Percentiles rank a stretch among this genome's conserved stretches.
Evolutionary conservation across 2,797 vertebrate species (phyloP).

Genomic region (Falco columbarius): DNA sequence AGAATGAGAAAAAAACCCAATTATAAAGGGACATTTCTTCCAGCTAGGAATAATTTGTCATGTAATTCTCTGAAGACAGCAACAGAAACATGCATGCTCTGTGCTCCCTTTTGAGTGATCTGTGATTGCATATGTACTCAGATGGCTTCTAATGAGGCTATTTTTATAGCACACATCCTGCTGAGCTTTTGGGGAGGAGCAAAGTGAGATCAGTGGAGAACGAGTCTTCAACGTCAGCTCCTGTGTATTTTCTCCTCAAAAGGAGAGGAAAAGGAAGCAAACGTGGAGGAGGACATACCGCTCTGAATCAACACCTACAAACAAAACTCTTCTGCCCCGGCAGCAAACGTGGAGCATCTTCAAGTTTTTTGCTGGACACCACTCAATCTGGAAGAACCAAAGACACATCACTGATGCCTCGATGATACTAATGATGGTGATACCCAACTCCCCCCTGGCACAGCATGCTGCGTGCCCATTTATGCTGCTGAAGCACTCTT

Average conservation of each 20-base stretch:
- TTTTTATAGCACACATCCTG: slow-evolving; percentile 67
- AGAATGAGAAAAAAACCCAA: slow-evolving; percentile 43
- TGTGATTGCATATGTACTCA: slow-evolving; percentile 40
- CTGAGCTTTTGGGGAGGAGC: slow-evolving; percentile 37
- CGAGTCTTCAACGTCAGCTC: slow-evolving; percentile 31
- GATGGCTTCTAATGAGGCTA: slow-evolving; percentile 61
- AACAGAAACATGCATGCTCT: slow-evolving; percentile 43
- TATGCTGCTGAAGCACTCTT: neutral
- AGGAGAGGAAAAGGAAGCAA: slow-evolving; percentile 19
- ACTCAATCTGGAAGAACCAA: neutral
- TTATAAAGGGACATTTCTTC: slow-evolving; percentile 70
- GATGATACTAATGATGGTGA: fast-evolving
- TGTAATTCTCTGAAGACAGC: slow-evolving; percentile 68
- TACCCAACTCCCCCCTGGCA: neutral
- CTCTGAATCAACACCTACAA: neutral
- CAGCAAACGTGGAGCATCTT: neutral
- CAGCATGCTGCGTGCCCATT: neutral
- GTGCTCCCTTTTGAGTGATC: slow-evolving; percentile 52
- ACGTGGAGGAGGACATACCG: neutral
- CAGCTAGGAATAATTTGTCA: slow-evolving; percentile 73
- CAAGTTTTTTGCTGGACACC: neutral
- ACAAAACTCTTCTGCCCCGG: neutral
- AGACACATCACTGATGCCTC: neutral
- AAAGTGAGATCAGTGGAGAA: slow-evolving; percentile 2
- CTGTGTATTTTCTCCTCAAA: neutral